A percentile compares a stretch with the other conserved stretches of the same genome.
These are phyloP conservation scores for Australoheros scitulus DNA, from an alignment of 2,113 vertebrate species.

Conservation along the genomic window DNA sequence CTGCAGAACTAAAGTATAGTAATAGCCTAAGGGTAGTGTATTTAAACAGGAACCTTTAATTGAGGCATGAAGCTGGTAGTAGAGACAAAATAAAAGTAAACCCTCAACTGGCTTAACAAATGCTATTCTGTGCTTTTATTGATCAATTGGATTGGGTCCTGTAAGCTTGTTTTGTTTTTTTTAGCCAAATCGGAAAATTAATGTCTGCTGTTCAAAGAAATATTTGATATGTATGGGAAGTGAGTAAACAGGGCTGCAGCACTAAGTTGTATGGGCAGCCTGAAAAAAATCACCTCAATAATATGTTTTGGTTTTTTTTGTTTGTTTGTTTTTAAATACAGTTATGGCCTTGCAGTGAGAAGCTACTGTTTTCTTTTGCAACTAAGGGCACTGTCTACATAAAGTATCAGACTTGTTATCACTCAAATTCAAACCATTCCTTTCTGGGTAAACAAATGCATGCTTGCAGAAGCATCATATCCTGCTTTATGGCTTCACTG, in stretches of 20 bases:
- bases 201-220: background rate
- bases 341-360: background rate
- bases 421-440: too few relatives aligned
- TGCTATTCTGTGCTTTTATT: background rate
- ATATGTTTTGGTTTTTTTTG: background rate
- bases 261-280: too few relatives aligned
- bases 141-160: background rate
- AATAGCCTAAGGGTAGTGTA: background rate
- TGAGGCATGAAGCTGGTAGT: background rate
- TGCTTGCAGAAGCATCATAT: background rate
- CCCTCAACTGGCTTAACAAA: rapidly evolving
- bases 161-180: rapidly evolving
- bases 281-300: background rate
- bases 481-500: background rate
- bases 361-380: background rate
- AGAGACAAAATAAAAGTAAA: background rate
- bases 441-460: background rate
- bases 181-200: background rate
- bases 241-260: background rate
- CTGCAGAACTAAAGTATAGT: background rate
- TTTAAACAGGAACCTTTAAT: background rate
- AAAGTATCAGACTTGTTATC: background rate
- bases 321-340: too few relatives aligned
- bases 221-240: background rate
- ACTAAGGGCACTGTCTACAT: background rate